phyloP scores from a whole-genome alignment of 1,140 invertebrate genomes.

The Brachionus plicatilis region DNA sequence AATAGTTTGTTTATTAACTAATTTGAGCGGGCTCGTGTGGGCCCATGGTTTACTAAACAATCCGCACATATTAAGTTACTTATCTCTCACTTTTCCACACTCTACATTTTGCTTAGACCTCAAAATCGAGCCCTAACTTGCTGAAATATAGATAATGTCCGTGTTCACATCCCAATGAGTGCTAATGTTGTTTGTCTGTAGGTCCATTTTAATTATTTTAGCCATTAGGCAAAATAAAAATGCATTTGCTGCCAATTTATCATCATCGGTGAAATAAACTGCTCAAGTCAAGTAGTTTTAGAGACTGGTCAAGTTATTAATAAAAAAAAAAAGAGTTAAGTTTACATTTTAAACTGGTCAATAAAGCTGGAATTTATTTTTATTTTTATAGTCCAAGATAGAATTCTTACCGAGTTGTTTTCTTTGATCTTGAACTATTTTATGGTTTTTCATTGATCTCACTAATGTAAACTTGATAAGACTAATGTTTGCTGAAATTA shows the following conservation, averaged over 20 bases:
- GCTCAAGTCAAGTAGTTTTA: neutral
- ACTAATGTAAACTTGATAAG: neutral
- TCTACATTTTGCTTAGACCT: neutral
- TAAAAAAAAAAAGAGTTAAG: neutral
- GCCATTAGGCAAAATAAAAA: neutral
- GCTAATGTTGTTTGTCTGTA: slow-evolving; percentile 2
- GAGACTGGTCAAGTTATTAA: neutral
- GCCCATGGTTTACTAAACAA: neutral
- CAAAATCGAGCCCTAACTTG: neutral
- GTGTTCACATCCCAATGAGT: neutral
- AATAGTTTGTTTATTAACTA: slow-evolving; percentile 26
- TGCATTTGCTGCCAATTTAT: slow-evolving; percentile 1
- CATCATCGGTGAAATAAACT: neutral
- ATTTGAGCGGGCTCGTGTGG: neutral
- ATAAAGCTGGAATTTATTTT: neutral
- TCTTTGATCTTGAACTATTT: neutral
- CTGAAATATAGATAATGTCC: slow-evolving; percentile 31
- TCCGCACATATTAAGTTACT: neutral
- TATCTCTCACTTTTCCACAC: neutral
- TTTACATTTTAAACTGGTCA: slow-evolving; percentile 1
- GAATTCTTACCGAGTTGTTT: neutral
- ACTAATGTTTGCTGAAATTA: neutral
- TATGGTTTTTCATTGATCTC: neutral
- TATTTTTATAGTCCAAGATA: neutral
- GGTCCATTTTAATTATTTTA: neutral